Base-by-base conservation (phyloP, 2,888 invertebrate species). In the Polydesmus complanatus region DNA sequence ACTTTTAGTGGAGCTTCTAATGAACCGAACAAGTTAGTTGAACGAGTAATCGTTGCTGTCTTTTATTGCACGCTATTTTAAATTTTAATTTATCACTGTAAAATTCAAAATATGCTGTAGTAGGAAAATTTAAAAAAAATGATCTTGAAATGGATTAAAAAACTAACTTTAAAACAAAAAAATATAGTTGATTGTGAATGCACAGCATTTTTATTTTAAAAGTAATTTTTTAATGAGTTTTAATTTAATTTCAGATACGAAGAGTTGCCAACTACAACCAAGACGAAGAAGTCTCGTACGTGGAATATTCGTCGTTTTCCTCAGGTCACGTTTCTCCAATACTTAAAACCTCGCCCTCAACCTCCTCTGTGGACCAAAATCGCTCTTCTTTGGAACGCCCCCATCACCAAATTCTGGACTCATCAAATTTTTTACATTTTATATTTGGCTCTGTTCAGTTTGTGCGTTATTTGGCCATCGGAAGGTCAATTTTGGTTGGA, bases 361-460 rank as follows among this genome's bases (percentile, higher is more conserved):
- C 68, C 68, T 2, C 68, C 69, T 1, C 52, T 69, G 2, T 66
- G 64, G 65, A 68, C 65, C 53, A 68, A 68, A 67, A 66, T 73
- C 11, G 68, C 69, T 62, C 64, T 71, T 27, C 66, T 74, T 62
- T 74, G 74, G 74, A 70, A 69, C 61, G 73, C 74, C 2, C 74
- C 74, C 0, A 70, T 74, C 61, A 73, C 74, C 11, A 74, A 74
- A 62, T 74, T 74, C 66, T 74, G 73, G 73, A 68, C 71, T 1
- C 71, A 67, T 26, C 61, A 68, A 66, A 61, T 68, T 26, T 69
- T 69, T 58, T 69, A 69, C 60, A 65, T 68, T 22, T 53, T 67
- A 3, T 69, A 66, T 56, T 60, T 69, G 58, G 66, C 61, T 1
- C 53, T 69, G 18, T 69, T 69, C 61, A 68, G 67, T 55, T 50